Percentiles rank a stretch among this genome's conserved stretches.
These are phyloP conservation scores for Sebastes goodei DNA, from an alignment of 2,797 vertebrate species.

Conservation along the genomic window DNA sequence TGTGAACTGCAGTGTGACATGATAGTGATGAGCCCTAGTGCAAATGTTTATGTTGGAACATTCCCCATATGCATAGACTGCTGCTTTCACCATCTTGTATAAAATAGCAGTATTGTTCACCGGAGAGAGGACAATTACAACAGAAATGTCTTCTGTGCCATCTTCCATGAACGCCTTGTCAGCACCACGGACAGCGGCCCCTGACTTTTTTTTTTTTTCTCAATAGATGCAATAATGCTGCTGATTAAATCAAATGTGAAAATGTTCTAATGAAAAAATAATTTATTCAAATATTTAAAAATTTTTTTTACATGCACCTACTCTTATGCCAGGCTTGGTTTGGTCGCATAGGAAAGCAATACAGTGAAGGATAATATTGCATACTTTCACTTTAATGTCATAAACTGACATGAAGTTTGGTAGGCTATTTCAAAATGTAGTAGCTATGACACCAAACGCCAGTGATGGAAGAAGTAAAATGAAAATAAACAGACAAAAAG, in stretches of 20 bases:
- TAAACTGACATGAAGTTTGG: not conserved
- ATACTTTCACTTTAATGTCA: not conserved
- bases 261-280: not conserved
- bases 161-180: not conserved
- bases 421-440: too few relatives aligned
- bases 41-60: constrained; percentile 1
- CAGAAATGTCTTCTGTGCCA: not conserved
- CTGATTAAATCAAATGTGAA: not conserved
- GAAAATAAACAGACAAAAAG: too few relatives aligned
- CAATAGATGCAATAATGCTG: not conserved
- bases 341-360: not conserved
- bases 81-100: not conserved
- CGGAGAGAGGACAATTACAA: not conserved
- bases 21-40: not conserved
- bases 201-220: not conserved
- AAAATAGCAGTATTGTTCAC: not conserved
- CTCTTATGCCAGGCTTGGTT: too few relatives aligned
- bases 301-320: too few relatives aligned
- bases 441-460: too few relatives aligned
- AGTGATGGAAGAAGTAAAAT: too few relatives aligned
- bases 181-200: not conserved
- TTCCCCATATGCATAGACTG: not conserved
- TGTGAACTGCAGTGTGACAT: not conserved
- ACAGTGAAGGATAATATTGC: not conserved
- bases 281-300: not conserved